Evolutionary conservation across 1,140 invertebrate species (phyloP).

Genomic region (Tetramorium alpestre): DNA sequence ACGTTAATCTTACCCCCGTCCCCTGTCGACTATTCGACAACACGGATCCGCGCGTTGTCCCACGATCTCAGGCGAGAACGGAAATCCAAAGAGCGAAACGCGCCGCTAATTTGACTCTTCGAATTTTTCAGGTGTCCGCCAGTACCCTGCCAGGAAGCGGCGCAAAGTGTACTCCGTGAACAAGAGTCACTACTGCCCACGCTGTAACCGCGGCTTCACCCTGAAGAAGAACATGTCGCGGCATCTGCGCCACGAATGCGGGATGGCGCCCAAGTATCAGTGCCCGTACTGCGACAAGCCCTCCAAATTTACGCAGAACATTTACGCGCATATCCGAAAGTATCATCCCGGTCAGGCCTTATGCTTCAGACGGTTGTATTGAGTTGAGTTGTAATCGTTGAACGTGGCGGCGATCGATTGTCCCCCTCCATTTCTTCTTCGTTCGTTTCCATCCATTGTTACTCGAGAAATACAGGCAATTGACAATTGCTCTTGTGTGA

Average conservation of each 20-base stretch:
- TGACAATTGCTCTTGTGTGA: neutral
- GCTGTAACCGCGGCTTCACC: conserved; percentile 77
- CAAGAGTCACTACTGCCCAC: conserved; percentile 76
- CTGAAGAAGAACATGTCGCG: conserved; percentile 86
- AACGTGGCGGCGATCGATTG: neutral
- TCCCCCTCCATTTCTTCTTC: neutral
- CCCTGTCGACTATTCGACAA: conserved; percentile 80
- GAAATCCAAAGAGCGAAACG: neutral
- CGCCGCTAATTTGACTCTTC: conserved; percentile 55
- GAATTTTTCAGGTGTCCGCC: conserved; percentile 68
- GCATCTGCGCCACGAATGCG: conserved; percentile 86
- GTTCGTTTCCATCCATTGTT: neutral
- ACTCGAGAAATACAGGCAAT: neutral
- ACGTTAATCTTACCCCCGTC: neutral
- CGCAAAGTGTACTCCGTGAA: conserved; percentile 66
- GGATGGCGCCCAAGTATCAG: conserved; percentile 86
- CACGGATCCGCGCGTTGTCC: conserved; percentile 55
- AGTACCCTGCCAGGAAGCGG: conserved; percentile 50
- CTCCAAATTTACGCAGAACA: conserved; percentile 81
- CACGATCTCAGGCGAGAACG: neutral
- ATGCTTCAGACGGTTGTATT: conserved; percentile 67
- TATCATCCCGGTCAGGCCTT: conserved; percentile 71
- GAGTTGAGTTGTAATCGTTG: neutral
- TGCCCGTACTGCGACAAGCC: conserved; percentile 85
- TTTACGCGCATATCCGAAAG: conserved; percentile 79